Conservation (phyloP, 2,113 vertebrate genomes). For the Colistium nudipinnis region DNA sequence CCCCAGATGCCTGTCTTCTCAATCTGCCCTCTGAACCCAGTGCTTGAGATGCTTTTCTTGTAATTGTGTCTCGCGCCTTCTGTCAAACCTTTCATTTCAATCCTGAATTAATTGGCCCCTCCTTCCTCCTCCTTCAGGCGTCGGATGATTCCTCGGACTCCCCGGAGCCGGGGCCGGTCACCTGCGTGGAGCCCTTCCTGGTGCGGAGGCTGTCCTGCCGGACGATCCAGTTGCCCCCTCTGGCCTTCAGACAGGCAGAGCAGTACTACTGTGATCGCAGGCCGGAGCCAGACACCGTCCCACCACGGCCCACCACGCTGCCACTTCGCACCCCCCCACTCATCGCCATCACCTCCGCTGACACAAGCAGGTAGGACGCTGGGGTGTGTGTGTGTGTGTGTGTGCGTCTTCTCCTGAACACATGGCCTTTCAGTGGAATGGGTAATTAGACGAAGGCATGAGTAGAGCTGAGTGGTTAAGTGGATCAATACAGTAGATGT, state of each 20-base stretch:
- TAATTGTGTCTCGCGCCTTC: no score
- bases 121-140: constrained; percentile 73
- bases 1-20: no score
- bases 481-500: constrained; percentile 14
- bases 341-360: constrained; percentile 94
- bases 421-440: constrained; percentile 10
- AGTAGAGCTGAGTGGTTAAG: constrained; percentile 9
- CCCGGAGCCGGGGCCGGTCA: constrained; percentile 81
- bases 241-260: constrained; percentile 93
- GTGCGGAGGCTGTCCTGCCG: constrained; percentile 91
- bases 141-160: constrained; percentile 86
- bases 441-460: not conserved
- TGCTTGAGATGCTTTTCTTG: no score
- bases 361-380: constrained; percentile 87
- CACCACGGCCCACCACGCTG: constrained; percentile 88
- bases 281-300: constrained; percentile 81
- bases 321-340: constrained; percentile 89
- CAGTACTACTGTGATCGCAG: constrained; percentile 89
- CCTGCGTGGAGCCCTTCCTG: constrained; percentile 88
- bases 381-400: not conserved
- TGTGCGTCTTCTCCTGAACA: not conserved
- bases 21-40: no score
- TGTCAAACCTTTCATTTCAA: not conserved
- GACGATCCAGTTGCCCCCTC: constrained; percentile 89
- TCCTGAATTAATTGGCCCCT: not conserved